phyloP scores from a whole-genome alignment of 35 echinoderm and acorn worm genomes.

The Patiria miniata region DNA sequence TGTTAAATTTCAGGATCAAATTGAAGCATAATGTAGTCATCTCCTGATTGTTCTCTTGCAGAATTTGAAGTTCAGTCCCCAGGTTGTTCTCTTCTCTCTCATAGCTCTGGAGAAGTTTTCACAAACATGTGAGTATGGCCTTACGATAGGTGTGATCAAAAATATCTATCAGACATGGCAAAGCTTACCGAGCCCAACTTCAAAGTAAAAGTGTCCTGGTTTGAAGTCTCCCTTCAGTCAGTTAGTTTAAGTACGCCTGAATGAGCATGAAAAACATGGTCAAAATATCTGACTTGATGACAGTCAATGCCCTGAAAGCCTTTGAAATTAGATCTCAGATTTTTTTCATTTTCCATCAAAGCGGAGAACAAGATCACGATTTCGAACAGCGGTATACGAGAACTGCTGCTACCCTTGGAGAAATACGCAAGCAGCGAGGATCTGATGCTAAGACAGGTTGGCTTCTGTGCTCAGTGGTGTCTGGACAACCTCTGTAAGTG shows the following conservation, averaged over 20 bases:
- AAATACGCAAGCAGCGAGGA: conserved; percentile 57
- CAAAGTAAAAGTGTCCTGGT: too few species aligned
- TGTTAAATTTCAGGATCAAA: too few species aligned
- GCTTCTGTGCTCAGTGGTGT: conserved; percentile 97
- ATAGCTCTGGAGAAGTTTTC: conserved; percentile 96
- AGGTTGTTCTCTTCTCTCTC: conserved; percentile 82
- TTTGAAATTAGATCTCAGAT: not conserved
- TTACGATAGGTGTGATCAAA: too few species aligned
- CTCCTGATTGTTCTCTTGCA: too few species aligned
- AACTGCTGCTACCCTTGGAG: conserved; percentile 65
- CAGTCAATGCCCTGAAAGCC: not conserved
- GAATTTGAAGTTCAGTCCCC: conserved; percentile 49
- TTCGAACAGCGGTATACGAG: conserved; percentile 60
- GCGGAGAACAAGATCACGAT: conserved; percentile 96
- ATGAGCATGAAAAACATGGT: too few species aligned
- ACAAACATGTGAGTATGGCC: conserved; percentile 92
- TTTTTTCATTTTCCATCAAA: conserved; percentile 36
- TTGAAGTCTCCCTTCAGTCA: too few species aligned
- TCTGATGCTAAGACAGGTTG: conserved; percentile 78
- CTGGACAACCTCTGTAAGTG: conserved; percentile 97
- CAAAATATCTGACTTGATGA: not conserved
- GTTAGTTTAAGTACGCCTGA: too few species aligned
- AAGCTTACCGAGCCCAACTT: too few species aligned
- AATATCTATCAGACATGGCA: too few species aligned
- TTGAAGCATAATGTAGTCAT: too few species aligned